phyloP scores from a whole-genome alignment of 1,140 invertebrate genomes.

The Brachionus rotundiformis region DNA sequence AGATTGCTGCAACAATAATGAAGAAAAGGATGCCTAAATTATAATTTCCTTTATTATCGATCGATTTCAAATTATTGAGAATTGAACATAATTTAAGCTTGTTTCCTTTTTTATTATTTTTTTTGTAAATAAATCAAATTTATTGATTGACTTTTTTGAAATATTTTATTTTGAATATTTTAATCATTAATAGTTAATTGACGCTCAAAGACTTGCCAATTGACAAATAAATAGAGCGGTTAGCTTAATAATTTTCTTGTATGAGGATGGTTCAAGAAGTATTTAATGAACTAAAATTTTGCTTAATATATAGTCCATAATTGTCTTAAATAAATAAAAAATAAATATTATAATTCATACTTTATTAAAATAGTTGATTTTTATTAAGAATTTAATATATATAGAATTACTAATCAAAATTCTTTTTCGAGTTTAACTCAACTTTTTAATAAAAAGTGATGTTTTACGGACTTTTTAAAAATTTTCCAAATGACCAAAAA shows the following conservation, averaged over 20 bases:
- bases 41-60: neutral
- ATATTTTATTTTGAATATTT: neutral
- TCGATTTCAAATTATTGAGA: neutral
- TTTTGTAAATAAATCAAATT: neutral
- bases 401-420: too few relatives aligned
- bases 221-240: neutral
- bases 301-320: too few relatives aligned
- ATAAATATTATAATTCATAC: too few relatives aligned
- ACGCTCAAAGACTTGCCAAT: neutral
- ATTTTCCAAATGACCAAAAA: too few relatives aligned
- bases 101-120: neutral
- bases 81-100: neutral
- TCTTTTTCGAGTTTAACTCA: too few relatives aligned
- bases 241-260: neutral
- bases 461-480: too few relatives aligned
- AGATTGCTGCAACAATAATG: neutral
- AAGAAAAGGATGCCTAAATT: neutral
- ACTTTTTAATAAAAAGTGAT: too few relatives aligned
- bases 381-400: too few relatives aligned
- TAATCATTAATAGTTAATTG: neutral
- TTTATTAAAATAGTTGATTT: too few relatives aligned
- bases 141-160: neutral
- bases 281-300: too few relatives aligned
- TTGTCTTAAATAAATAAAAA: too few relatives aligned
- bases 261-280: neutral